Evolutionary conservation across 2,888 invertebrate genomes (phyloP).

Genomic region (Phanerotoma sp.): DNA sequence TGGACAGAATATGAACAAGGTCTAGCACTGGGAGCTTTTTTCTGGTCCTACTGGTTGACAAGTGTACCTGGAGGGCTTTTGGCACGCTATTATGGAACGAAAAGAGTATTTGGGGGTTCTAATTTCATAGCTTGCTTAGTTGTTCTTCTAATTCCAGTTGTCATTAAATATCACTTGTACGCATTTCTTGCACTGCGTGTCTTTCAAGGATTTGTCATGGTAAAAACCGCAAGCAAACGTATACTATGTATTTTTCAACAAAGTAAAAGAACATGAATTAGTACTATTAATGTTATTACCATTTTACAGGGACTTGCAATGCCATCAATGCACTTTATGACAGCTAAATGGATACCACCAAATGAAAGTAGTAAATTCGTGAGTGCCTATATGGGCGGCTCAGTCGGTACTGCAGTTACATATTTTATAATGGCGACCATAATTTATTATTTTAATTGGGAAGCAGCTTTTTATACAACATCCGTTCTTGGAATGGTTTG

Average conservation of each 20-base stretch:
- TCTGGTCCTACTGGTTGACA: slow-evolving; percentile 68
- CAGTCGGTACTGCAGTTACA: slow-evolving; percentile 66
- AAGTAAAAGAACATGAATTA: background rate
- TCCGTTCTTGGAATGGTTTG: slow-evolving; percentile 64
- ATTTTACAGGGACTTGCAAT: slow-evolving; percentile 63
- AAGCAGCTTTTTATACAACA: slow-evolving; percentile 67
- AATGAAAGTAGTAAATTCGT: slow-evolving; percentile 71
- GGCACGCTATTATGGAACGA: slow-evolving; percentile 68
- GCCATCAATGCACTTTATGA: slow-evolving; percentile 75
- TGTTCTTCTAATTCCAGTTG: slow-evolving; percentile 65
- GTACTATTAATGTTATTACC: background rate
- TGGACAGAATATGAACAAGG: slow-evolving; percentile 68
- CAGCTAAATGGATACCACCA: slow-evolving; percentile 77
- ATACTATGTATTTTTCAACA: background rate
- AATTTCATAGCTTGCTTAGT: slow-evolving; percentile 64
- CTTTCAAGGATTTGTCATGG: slow-evolving; percentile 68
- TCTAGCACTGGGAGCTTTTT: slow-evolving; percentile 66
- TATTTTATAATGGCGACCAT: slow-evolving; percentile 69
- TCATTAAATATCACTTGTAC: slow-evolving; percentile 61
- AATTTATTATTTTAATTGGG: slow-evolving; percentile 67
- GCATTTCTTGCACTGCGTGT: slow-evolving; percentile 63
- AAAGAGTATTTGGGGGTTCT: slow-evolving; percentile 66
- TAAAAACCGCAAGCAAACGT: too few relatives aligned
- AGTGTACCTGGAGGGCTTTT: slow-evolving; percentile 70
- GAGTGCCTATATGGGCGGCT: slow-evolving; percentile 63